Evolutionary conservation across 2,888 invertebrate genomes (phyloP), one percentile per base, ranked within the genome.

Genomic region (Scaptodrosophila latifasciaeformis): DNA sequence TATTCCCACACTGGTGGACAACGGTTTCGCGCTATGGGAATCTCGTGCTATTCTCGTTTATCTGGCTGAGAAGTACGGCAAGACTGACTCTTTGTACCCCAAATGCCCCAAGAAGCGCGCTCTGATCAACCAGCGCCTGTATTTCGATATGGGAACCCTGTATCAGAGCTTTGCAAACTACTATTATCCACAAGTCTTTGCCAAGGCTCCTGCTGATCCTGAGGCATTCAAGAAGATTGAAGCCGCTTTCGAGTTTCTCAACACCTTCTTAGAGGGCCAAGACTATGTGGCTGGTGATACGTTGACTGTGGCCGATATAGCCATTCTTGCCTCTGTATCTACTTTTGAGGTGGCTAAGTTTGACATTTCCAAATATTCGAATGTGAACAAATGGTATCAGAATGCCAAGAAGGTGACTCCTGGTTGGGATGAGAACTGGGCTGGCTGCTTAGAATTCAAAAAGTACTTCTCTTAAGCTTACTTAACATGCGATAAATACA

Each of bases 1-100:
- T 30, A 90, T 96, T 58, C 96, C 96, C 6, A 94, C 94, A 0
- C 85, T 96, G 51, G 91, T 92, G 60, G 96, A 96, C 86, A 91
- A 93, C 76, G 95, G 93, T 0, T 92, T 95, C 81, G 86, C 90
- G 6, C 85, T 96, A 56, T 93, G 92, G 90, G 96, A 96, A 87
- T 95, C 95, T 44, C 92, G 95, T 39, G 92, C 94, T 62, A 95
- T 96, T 82, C 89, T 92, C 85, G 88, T 90, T 1, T 96, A 96
- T 86, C 88, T 96, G 81, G 92, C 89, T 27, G 92, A 91, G 86
- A 92, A 93, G 80, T 95, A 95, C 83, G 93, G 91, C 51, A 93
- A 93, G 84, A 90, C 92, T 72, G 92, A 92, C 78, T 87, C 89
- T 0, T 87, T 95, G 34, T 90, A 89, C 74, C 95, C 96, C 2